phyloP scores from a whole-genome alignment of 2,888 invertebrate genomes.

The Meandrusa payeni region DNA sequence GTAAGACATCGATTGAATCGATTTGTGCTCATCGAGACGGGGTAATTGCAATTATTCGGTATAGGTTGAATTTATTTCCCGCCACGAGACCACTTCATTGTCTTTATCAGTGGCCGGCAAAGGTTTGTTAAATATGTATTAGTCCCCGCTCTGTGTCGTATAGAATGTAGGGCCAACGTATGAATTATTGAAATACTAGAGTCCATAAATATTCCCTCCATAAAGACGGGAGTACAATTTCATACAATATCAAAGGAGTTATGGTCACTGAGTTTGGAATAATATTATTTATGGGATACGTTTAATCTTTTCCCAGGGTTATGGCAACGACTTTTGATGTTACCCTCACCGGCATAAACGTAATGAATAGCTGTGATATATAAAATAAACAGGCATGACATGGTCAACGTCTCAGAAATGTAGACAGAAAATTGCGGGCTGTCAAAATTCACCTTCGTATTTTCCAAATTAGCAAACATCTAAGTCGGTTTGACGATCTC shows the following conservation, averaged over 20 bases:
- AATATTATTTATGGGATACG: slow-evolving; percentile 21
- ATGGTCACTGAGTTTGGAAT: slow-evolving; percentile 14
- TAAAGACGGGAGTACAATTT: slow-evolving; percentile 17
- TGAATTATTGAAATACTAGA: slow-evolving; percentile 44
- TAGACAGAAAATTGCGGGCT: too few relatives aligned
- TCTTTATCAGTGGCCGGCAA: slow-evolving; percentile 45
- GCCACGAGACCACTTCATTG: slow-evolving; percentile 45
- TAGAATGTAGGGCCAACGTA: slow-evolving; percentile 40
- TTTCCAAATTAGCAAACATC: too few relatives aligned
- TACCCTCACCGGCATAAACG: too few relatives aligned
- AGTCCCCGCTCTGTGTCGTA: slow-evolving; percentile 41
- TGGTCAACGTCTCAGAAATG: too few relatives aligned
- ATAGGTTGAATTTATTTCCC: slow-evolving; percentile 47
- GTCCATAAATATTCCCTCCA: slow-evolving; percentile 21
- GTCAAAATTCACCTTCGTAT: too few relatives aligned
- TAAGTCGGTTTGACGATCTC: too few relatives aligned
- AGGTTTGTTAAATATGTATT: slow-evolving; percentile 57
- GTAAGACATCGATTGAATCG: slow-evolving; percentile 53
- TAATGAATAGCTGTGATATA: too few relatives aligned
- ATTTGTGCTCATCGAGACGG: slow-evolving; percentile 63
- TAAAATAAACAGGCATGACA: too few relatives aligned
- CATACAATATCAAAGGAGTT: slow-evolving; percentile 17
- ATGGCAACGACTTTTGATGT: too few relatives aligned
- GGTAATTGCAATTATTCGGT: slow-evolving; percentile 61
- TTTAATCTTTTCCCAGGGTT: slow-evolving; percentile 15